Conservation (phyloP, 2,888 invertebrate genomes). For the Phorcus lineatus region DNA sequence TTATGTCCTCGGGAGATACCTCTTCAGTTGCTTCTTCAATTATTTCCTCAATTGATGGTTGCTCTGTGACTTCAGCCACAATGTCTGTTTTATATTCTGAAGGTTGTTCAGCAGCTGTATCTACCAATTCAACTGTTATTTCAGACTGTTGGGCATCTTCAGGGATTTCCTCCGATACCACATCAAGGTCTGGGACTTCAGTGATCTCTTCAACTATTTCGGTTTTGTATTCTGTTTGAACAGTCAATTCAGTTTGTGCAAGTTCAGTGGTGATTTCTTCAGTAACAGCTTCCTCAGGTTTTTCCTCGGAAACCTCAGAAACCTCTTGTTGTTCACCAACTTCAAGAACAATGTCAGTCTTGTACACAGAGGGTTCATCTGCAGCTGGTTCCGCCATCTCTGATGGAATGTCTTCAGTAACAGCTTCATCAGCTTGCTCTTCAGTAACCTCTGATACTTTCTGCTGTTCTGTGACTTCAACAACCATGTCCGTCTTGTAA, state of each 20-base stretch:
- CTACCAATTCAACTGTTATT: constrained; percentile 35
- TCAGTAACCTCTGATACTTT: constrained; percentile 36
- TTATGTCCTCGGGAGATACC: constrained; percentile 37
- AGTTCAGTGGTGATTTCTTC: constrained; percentile 33
- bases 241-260: constrained; percentile 32
- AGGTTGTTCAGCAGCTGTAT: constrained; percentile 34
- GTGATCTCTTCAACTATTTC: constrained; percentile 34
- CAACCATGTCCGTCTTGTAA: constrained; percentile 37
- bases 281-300: constrained; percentile 35
- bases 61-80: constrained; percentile 37
- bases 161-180: constrained; percentile 34
- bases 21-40: constrained; percentile 37
- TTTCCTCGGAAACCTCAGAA: constrained; percentile 29
- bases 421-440: constrained; percentile 33
- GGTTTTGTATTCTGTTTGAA: constrained; percentile 38
- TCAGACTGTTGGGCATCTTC: constrained; percentile 39
- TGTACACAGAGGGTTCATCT: constrained; percentile 40
- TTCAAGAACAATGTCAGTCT: constrained; percentile 33
- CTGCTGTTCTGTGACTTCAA: constrained; percentile 38
- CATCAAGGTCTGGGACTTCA: constrained; percentile 37
- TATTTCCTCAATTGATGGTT: constrained; percentile 45
- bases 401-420: constrained; percentile 35
- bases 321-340: constrained; percentile 27
- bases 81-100: constrained; percentile 43
- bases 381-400: constrained; percentile 38